A percentile compares a stretch with the other conserved stretches of the same genome.
Evolutionary conservation across 2,888 invertebrate species (phyloP).

Genomic region (Drosophila macrospina): DNA sequence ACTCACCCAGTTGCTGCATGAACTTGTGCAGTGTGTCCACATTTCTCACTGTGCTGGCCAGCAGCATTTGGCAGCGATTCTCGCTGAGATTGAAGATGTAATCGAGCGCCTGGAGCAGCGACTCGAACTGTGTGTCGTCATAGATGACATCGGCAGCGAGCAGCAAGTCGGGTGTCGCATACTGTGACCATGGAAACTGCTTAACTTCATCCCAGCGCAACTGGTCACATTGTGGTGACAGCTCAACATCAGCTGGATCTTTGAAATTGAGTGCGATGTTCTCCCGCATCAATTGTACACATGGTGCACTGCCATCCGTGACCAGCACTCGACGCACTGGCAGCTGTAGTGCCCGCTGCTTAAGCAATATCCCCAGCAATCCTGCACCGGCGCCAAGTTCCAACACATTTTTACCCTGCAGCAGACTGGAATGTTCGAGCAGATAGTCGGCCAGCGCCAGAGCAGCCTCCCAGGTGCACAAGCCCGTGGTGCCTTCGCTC

Average conservation of each 20-base stretch:
- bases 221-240: slow-evolving; percentile 41
- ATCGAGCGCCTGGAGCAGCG: slow-evolving; percentile 85
- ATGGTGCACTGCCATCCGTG: slow-evolving; percentile 90
- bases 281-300: slow-evolving; percentile 88
- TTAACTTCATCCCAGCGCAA: slow-evolving; percentile 87
- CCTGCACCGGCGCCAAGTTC: slow-evolving; percentile 93
- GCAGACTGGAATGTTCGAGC: slow-evolving; percentile 86
- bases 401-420: slow-evolving; percentile 87
- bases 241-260: neutral
- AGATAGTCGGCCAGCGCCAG: slow-evolving; percentile 90
- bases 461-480: slow-evolving; percentile 93
- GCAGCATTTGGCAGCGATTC: slow-evolving; percentile 84
- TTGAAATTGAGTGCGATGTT: slow-evolving; percentile 88
- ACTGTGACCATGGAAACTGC: slow-evolving; percentile 71
- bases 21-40: slow-evolving; percentile 88
- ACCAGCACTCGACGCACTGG: slow-evolving; percentile 87
- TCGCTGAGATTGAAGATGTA: slow-evolving; percentile 82
- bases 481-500: slow-evolving; percentile 91
- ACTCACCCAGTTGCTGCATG: slow-evolving; percentile 86
- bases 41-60: slow-evolving; percentile 89
- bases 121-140: slow-evolving; percentile 86
- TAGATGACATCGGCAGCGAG: slow-evolving; percentile 88
- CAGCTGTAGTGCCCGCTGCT: slow-evolving; percentile 86
- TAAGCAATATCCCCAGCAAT: slow-evolving; percentile 89
- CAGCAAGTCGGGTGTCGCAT: slow-evolving; percentile 85